These are phyloP conservation scores for Noctua janthina DNA, from an alignment of 2,888 invertebrate species.

Conservation along the genomic window DNA sequence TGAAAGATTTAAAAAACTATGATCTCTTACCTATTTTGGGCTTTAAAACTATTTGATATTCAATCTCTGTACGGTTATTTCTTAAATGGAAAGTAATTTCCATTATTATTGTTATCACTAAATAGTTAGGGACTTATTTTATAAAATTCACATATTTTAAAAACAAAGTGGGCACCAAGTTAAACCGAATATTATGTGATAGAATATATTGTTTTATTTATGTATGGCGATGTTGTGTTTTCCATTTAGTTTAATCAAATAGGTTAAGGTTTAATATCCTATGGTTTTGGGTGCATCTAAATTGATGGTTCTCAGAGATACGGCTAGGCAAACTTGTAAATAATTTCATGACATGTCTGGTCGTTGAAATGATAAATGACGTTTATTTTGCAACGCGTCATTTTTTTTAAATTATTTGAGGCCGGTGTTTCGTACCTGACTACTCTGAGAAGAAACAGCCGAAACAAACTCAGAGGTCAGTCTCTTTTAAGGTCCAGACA, in stretches of 20 bases:
- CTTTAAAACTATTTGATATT: not conserved
- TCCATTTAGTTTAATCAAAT: slow-evolving; percentile 67
- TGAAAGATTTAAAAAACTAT: not conserved
- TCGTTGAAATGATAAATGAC: not conserved
- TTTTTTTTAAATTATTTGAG: not conserved
- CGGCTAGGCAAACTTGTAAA: slow-evolving; percentile 24
- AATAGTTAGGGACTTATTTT: not conserved
- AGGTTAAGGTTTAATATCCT: slow-evolving; percentile 57
- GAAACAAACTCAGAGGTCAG: not conserved
- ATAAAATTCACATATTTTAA: too few species aligned
- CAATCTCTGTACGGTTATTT: not conserved
- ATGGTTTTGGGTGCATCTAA: slow-evolving; percentile 63
- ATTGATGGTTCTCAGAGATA: slow-evolving; percentile 38
- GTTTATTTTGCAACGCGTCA: not conserved
- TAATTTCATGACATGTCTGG: not conserved
- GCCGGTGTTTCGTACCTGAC: not conserved
- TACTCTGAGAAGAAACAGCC: not conserved
- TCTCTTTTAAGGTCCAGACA: not conserved
- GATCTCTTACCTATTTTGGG: not conserved
- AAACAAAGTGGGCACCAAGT: slow-evolving; percentile 39
- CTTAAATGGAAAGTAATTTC: not conserved
- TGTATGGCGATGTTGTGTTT: slow-evolving; percentile 71
- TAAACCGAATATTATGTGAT: slow-evolving; percentile 61
- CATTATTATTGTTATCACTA: not conserved
- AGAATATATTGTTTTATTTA: slow-evolving; percentile 64